Evolutionary conservation across 2,888 invertebrate genomes (phyloP), one percentile per base, ranked within the genome.

Genomic region (Sturmia bella): DNA sequence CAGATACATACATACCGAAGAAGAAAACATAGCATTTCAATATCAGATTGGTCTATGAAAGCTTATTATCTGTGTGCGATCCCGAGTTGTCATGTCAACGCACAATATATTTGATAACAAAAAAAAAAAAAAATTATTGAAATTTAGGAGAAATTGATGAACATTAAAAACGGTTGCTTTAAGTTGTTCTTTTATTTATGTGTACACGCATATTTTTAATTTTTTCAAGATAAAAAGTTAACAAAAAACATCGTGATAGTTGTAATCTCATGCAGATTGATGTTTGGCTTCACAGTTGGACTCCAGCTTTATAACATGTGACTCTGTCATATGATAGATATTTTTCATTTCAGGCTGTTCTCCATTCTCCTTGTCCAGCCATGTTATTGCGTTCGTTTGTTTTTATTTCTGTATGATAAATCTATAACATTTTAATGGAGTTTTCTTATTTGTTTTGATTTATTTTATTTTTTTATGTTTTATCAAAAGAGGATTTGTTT

Each of bases 11-110:
- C n/a, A n/a, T n/a, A n/a, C n/a, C 1, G 41, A 45, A 41, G 21
- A 27, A 54, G 15, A 21, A 17, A 32, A 6, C 11, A 2, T 32
- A 32, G n/a, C 32, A 32, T 24, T 50, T 64, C 3, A 37, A 43
- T 43, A 32, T 56, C 13, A n/a, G 15, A 21, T 41, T 52, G 52
- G 69, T 17, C 48, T 56, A 63, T 45, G 39, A 76, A 9, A 70
- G 66, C 37, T 57, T 70, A n/a, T n/a, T n/a, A 77, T 70, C 64
- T 68, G 59, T 75, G 80, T 86, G 85, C 84, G 85, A 88, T 89
- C 87, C 87, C 85, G 85, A 87, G 88, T 89, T 88, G 89, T 87
- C 88, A 88, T 88, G 88, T 88, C 88, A 88, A 88, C 88, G 89
- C 89, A 88, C 87, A 87, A 77, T 50, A 43, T 50, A 21, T 41